Percentiles rank a stretch among this genome's conserved stretches.
phyloP scores from a whole-genome alignment of 2,113 vertebrate species.

The Xiphophorus couchianus region DNA sequence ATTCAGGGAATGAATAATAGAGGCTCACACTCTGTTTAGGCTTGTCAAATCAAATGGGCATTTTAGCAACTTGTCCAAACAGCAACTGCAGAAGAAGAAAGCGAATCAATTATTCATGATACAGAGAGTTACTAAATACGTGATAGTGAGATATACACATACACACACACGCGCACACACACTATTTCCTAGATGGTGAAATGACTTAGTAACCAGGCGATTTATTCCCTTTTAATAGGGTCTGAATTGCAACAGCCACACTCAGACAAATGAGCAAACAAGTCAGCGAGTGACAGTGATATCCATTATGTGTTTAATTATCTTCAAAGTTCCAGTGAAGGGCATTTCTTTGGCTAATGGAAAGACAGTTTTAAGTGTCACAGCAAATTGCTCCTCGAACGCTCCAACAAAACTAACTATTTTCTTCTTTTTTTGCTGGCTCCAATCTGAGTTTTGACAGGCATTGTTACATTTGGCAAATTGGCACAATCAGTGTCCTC shows the following conservation, averaged over 20 bases:
- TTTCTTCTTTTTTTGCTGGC: constrained; percentile 45
- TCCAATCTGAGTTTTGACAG: constrained; percentile 69
- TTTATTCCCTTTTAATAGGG: constrained; percentile 83
- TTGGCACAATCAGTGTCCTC: constrained; percentile 76
- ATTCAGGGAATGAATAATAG: constrained; percentile 45
- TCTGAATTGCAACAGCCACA: constrained; percentile 76
- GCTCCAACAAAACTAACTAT: constrained; percentile 68
- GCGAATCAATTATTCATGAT: constrained; percentile 78
- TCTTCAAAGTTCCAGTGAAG: constrained; percentile 85
- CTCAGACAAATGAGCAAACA: constrained; percentile 82
- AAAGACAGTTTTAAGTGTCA: constrained; percentile 75
- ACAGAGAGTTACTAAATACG: constrained; percentile 69
- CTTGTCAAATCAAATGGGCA: constrained; percentile 72
- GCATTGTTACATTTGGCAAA: constrained; percentile 66
- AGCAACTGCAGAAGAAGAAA: constrained; percentile 66
- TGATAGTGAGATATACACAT: constrained; percentile 40
- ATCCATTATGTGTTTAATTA: constrained; percentile 86
- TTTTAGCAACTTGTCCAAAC: constrained; percentile 74
- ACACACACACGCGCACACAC: constrained; percentile 43
- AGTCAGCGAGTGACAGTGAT: constrained; percentile 83
- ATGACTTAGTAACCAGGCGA: constrained; percentile 82
- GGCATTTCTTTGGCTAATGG: constrained; percentile 82
- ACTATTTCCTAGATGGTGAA: constrained; percentile 76
- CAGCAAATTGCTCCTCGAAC: constrained; percentile 75
- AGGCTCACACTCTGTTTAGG: constrained; percentile 54